Evolutionary conservation across 2,888 invertebrate species (phyloP), one percentile per base, ranked within the genome.

Genomic region (Lamellibrachia satsuma): DNA sequence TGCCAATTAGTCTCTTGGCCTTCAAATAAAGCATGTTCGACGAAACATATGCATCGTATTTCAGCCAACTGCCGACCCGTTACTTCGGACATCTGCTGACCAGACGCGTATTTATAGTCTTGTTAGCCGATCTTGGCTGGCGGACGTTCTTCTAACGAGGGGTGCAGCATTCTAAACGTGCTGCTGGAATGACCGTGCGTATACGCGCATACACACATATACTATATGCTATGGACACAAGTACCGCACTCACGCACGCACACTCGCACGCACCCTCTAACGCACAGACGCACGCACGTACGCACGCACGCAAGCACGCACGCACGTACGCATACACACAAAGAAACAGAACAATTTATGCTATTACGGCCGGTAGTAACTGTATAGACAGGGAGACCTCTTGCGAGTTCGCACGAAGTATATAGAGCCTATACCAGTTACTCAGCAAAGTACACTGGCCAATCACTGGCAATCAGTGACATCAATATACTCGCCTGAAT

Each of bases 31-130:
- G 15, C 75, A 15, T 22, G 75, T 75, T 22, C 15, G 75, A 11
- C 75, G 15, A 39, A 39, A 39, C 75, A 75, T 22, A 22, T 75
- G 75, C 75, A 15, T 75, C 75, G 75, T 75, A 75, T 75, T 75
- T 75, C 75, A 22, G 75, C 15, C 60, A 22, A 75, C 75, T 75
- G 75, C 15, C 75, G 75, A 15, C 22, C 75, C 75, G 75, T 75
- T 75, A 75, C 75, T 15, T 15, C 75, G 75, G n/a, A 75, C 75
- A 75, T 75, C 75, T 75, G 75, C 75, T 22, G 15, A 6, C 75
- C 75, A 75, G 75, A 75, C 75, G 75, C 22, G 75, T 75, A 75
- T 75, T 75, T 75, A 75, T 75, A 75, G 75, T 75, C 75, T 75
- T 75, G 75, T 75, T 75, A 75, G 75, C 75, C 22, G 15, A 22